Evolutionary conservation across 1,140 invertebrate species (phyloP), one percentile per base, ranked within the genome.

Genomic region (Papilio machaon): DNA sequence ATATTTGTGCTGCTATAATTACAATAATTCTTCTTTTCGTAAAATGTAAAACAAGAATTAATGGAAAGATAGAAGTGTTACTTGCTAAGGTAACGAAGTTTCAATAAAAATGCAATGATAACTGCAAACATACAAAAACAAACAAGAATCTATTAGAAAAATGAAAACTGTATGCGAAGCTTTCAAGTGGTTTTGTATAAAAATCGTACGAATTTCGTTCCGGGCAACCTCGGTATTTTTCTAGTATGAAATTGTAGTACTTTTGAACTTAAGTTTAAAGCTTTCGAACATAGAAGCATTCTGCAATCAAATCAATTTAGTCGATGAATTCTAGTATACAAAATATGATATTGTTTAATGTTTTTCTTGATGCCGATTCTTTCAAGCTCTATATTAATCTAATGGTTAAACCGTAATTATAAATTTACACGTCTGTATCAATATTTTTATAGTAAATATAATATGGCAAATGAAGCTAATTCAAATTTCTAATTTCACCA

Each of bases 171-270:
- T 70, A 23, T 70, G 30, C 64, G 30, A 70, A 70, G 35, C 64
- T 70, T 70, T 70, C 35, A 70, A 70, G 64, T 70, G 64, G 30
- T 70, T 70, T 38, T 70, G 64, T 70, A 70, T 38, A 35, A 70
- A 70, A 60, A 60, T 19, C 7, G 58, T 19, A 60, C 58, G 58
- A 19, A 60, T 60, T 70, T 70, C 30, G 11, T 35, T 70, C 13
- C 15, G 64, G 13, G 30, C 19, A 35, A 70, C 23, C 11, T 17
- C 64, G 30, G 13, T 38, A 70, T 70, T 17, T 64, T 70, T 70
- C 64, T 70, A 15, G 11, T 3, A 38, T 70, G 15, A 17, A 38
- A 38, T 11, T 70, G 30, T 17, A 17, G 64, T 38, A 13, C 19
- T 60, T 60, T 64, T 30, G 3, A 64, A 30, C 58, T 23, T 30